Evolutionary conservation across 2,113 vertebrate genomes (phyloP).

Genomic region (Heliornis fulica): DNA sequence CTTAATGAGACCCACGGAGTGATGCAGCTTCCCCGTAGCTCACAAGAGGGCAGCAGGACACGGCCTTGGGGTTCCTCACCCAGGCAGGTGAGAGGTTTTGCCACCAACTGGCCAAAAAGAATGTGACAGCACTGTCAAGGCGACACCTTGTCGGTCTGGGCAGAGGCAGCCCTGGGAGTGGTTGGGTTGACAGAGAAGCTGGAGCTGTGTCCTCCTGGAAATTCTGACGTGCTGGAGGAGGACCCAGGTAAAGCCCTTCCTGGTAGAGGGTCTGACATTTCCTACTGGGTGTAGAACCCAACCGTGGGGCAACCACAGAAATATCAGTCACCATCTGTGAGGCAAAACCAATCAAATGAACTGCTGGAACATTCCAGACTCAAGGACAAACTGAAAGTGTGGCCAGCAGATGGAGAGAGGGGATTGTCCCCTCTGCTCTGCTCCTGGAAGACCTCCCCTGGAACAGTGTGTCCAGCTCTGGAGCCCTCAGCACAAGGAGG

Average conservation of each 20-base stretch:
- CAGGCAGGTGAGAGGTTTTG: background rate
- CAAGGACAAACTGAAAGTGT: background rate
- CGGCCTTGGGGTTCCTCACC: background rate
- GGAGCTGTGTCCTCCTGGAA: background rate
- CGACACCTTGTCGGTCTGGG: background rate
- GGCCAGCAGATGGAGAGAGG: too few species aligned
- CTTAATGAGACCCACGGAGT: fast-evolving
- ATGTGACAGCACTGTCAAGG: too few species aligned
- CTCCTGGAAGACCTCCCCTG: too few species aligned
- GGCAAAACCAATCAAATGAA: background rate
- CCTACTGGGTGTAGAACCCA: background rate
- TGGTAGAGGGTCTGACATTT: background rate
- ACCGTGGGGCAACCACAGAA: background rate
- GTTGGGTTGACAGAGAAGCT: background rate
- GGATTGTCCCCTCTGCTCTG: too few species aligned
- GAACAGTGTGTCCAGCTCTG: too few species aligned
- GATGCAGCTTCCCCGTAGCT: background rate
- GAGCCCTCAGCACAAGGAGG: too few species aligned
- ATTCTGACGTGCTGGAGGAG: background rate
- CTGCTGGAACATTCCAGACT: background rate
- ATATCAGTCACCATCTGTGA: background rate
- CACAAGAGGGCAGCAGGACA: background rate
- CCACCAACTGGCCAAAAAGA: background rate
- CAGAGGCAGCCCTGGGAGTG: fast-evolving
- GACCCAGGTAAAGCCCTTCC: background rate